Conservation (phyloP, 2,888 invertebrate genomes). For the Cybosia mesomella region DNA sequence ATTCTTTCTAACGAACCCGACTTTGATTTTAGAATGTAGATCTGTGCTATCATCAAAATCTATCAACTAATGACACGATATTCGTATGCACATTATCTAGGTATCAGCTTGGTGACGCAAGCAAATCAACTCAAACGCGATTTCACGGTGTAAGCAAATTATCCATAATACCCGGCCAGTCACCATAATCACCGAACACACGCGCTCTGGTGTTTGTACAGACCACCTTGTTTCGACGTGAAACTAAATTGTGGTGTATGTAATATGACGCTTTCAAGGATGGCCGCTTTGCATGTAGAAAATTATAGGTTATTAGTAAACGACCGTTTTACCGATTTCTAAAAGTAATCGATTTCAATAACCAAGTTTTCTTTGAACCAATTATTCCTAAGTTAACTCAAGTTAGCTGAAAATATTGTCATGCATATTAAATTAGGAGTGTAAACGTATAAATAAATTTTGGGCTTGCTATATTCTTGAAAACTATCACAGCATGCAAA, state of each 20-base stretch:
- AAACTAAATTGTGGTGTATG: conserved; percentile 55
- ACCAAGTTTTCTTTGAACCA: not conserved
- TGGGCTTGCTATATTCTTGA: too few species aligned
- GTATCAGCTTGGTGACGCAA: conserved; percentile 42
- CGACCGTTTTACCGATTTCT: conserved; percentile 27
- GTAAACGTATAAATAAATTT: too few species aligned
- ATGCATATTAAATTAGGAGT: not conserved
- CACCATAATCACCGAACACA: conserved; percentile 42
- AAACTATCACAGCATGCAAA: too few species aligned
- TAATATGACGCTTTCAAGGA: conserved; percentile 50
- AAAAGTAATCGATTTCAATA: conserved; percentile 21
- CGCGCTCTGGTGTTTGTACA: conserved; percentile 49
- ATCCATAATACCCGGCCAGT: conserved; percentile 39
- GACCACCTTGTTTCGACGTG: conserved; percentile 47
- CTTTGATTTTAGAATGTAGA: conserved; percentile 3
- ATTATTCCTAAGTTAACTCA: not conserved
- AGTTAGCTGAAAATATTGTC: not conserved
- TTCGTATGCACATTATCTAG: conserved; percentile 20
- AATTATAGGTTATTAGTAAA: conserved; percentile 24
- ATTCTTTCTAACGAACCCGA: not conserved
- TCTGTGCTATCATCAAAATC: conserved; percentile 5
- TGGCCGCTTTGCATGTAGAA: conserved; percentile 37
- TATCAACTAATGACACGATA: conserved; percentile 11
- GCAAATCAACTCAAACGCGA: conserved; percentile 39
- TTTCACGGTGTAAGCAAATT: conserved; percentile 47